phyloP scores from a whole-genome alignment of 2,113 vertebrate species.

The Triplophysa dalaica region DNA sequence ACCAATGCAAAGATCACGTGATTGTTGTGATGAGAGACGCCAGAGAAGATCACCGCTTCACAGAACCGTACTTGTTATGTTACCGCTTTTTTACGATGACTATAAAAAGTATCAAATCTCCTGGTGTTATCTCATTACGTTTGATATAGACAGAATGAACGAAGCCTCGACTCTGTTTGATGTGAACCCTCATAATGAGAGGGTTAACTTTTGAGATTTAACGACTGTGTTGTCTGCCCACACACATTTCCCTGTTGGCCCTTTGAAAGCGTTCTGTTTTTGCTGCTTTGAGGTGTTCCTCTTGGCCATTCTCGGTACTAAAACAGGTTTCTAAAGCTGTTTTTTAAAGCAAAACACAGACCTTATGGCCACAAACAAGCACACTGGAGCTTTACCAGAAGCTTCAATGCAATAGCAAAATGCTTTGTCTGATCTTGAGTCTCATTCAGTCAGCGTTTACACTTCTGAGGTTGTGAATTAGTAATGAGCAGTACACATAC shows the following conservation, averaged over 20 bases:
- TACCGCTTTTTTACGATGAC: not conserved
- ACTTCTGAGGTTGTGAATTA: not conserved
- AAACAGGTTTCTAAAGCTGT: not conserved
- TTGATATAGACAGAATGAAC: not conserved
- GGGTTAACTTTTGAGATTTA: not conserved
- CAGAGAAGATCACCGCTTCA: not conserved
- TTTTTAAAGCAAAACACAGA: not conserved
- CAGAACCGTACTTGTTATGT: not conserved
- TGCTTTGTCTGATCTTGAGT: not conserved
- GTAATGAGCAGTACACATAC: not conserved
- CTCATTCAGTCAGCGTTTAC: slow-evolving; percentile 1
- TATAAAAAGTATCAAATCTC: not conserved
- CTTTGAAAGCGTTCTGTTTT: slow-evolving; percentile 13
- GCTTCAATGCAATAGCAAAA: not conserved
- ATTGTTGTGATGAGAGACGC: not conserved
- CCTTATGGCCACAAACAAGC: not conserved
- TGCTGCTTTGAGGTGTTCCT: slow-evolving; percentile 8
- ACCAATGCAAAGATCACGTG: not conserved
- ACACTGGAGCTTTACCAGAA: not conserved
- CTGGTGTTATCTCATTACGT: not conserved
- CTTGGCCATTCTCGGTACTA: not conserved
- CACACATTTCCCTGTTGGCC: not conserved
- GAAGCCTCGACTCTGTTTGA: not conserved
- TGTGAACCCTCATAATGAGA: not conserved
- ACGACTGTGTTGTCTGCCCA: not conserved